Evolutionary conservation across 2,888 invertebrate species (phyloP).

Genomic region (Campopleginae sp.): DNA sequence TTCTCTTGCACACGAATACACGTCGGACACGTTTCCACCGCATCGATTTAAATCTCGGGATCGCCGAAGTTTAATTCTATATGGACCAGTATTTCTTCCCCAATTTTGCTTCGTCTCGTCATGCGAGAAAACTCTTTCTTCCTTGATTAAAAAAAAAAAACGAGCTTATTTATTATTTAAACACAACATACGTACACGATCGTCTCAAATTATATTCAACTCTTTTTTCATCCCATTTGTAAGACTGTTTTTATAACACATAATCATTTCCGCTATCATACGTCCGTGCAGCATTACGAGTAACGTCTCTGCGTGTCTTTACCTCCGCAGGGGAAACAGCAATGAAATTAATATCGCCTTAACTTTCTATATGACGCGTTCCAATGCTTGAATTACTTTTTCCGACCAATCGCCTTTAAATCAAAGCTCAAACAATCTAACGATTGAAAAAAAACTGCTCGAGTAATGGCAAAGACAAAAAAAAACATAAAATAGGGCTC

Average conservation of each 20-base stretch:
- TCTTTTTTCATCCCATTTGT: slow-evolving; percentile 24
- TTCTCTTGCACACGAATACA: not conserved
- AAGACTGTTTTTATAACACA: slow-evolving; percentile 35
- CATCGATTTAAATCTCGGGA: not conserved
- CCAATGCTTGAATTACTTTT: not conserved
- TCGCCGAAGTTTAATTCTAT: not conserved
- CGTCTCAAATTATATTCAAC: not conserved
- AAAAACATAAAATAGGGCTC: not conserved
- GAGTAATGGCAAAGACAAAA: not conserved
- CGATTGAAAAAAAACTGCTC: not conserved
- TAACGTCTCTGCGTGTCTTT: not conserved
- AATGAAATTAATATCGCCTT: slow-evolving; percentile 53
- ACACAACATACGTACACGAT: not conserved
- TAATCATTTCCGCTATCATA: slow-evolving; percentile 60
- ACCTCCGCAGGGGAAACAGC: slow-evolving; percentile 8
- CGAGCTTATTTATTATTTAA: not conserved
- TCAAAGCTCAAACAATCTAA: not conserved
- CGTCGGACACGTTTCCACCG: not conserved
- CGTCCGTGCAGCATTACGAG: not conserved
- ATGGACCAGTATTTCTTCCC: not conserved
- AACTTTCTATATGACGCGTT: slow-evolving; percentile 58
- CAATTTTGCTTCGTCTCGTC: not conserved
- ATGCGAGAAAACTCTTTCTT: not conserved
- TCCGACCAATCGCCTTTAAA: not conserved
- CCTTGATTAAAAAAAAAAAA: not conserved